A percentile compares a stretch with the other conserved stretches of the same genome.
phyloP scores from a whole-genome alignment of 2,888 invertebrate species.

The Tipula lateralis region DNA sequence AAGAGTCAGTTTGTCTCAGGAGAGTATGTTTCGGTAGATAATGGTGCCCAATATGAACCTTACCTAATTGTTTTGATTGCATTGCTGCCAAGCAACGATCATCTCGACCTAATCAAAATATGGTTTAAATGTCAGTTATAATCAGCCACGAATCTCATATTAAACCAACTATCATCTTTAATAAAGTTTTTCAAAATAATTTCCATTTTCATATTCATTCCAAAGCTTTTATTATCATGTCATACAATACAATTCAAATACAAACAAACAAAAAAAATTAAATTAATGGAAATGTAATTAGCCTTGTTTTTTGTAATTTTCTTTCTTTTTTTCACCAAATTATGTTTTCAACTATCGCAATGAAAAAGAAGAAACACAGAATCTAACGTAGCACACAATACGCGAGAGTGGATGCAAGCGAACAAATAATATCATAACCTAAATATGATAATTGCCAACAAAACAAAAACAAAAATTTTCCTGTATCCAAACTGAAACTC shows the following conservation, averaged over 20 bases:
- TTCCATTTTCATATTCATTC: background rate
- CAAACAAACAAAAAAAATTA: background rate
- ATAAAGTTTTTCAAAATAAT: background rate
- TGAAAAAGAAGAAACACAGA: background rate
- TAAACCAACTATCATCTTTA: background rate
- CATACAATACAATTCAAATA: background rate
- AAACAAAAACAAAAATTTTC: background rate
- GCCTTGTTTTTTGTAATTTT: background rate
- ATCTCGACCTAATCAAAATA: too few relatives aligned
- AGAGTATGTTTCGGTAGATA: too few relatives aligned
- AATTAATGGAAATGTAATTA: slow-evolving; percentile 5
- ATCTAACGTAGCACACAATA: background rate
- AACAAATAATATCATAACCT: slow-evolving; percentile 19
- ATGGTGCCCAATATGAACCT: too few relatives aligned
- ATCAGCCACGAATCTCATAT: background rate
- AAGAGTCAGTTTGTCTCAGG: too few relatives aligned
- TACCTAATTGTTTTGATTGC: too few relatives aligned
- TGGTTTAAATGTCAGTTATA: too few relatives aligned
- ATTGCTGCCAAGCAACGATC: too few relatives aligned
- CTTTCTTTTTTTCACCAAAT: background rate
- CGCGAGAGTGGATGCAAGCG: background rate
- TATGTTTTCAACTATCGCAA: background rate
- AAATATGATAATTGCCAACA: slow-evolving; percentile 13
- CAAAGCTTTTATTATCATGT: background rate
- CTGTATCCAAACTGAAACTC: background rate